Percentiles rank a stretch among this genome's conserved stretches.
Conservation (phyloP, 1,140 invertebrate genomes). For the Bathynomus jamesi region DNA sequence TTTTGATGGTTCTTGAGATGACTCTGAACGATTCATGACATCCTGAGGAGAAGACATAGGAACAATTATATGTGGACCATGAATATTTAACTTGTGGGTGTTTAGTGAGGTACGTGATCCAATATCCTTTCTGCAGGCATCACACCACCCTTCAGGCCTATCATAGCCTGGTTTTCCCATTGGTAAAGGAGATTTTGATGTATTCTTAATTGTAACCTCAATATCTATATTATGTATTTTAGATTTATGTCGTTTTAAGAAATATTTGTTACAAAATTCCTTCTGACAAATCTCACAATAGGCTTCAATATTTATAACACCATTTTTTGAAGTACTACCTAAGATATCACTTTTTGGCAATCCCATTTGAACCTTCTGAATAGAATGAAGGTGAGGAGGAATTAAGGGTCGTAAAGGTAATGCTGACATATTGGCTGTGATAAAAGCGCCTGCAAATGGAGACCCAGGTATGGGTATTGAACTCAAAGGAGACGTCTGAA, state of each 20-base stretch:
- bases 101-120: constrained; percentile 28
- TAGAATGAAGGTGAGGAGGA: constrained; percentile 14
- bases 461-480: constrained; percentile 25
- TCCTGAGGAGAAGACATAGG: constrained; percentile 25
- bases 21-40: constrained; percentile 8
- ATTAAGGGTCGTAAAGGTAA: constrained; percentile 23
- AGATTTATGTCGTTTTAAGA: constrained; percentile 56
- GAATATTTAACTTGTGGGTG: constrained; percentile 35
- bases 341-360: constrained; percentile 4
- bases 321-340: constrained; percentile 12
- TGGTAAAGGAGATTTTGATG: constrained; percentile 15
- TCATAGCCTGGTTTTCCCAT: constrained; percentile 24
- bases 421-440: constrained; percentile 30
- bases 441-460: constrained; percentile 36
- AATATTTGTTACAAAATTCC: constrained; percentile 65
- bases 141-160: constrained; percentile 32
- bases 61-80: constrained; percentile 31
- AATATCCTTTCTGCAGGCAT: constrained; percentile 33
- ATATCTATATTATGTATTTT: constrained; percentile 50
- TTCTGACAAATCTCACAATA: constrained; percentile 56
- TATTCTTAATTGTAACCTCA: constrained; percentile 28
- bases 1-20: background rate
- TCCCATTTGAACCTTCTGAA: constrained; percentile 1
- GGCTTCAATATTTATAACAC: constrained; percentile 41
- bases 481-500: constrained; percentile 22